Evolutionary conservation across 2,113 vertebrate species (phyloP).

Genomic region (Vireo altiloquus): DNA sequence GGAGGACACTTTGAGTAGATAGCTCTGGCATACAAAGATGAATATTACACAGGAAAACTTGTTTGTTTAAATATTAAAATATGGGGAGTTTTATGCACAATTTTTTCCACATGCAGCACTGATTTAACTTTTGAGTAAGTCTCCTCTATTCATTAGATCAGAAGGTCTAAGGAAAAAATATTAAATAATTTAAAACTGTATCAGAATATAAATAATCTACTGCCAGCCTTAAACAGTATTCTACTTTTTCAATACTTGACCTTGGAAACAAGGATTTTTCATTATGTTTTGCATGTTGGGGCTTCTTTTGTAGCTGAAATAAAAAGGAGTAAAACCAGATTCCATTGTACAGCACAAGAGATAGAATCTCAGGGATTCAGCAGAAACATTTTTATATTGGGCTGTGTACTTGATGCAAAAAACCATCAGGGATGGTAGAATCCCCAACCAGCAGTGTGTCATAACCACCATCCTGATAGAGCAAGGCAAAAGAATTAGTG

Average conservation of each 20-base stretch:
- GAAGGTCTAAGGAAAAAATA: not conserved
- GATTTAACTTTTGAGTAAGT: not conserved
- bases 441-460: not conserved
- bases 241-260: not conserved
- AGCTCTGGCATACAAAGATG: not conserved
- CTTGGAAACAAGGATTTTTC: not conserved
- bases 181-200: not conserved
- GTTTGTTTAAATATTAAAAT: not conserved
- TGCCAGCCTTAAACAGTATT: not conserved
- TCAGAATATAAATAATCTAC: not conserved
- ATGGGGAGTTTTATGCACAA: not conserved
- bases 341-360: not conserved
- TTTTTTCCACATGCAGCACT: not conserved
- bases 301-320: not conserved
- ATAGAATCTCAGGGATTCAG: not conserved
- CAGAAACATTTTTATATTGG: not conserved
- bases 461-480: fast-evolving
- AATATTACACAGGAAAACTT: not conserved
- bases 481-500: not conserved
- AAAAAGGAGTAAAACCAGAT: not conserved
- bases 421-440: not conserved
- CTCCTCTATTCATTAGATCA: not conserved
- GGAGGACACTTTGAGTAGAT: not conserved
- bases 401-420: not conserved
- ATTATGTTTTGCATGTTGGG: not conserved